These are phyloP conservation scores for Hylaeus volcanicus DNA, from an alignment of 1,140 invertebrate genomes.

Conservation along the genomic window DNA sequence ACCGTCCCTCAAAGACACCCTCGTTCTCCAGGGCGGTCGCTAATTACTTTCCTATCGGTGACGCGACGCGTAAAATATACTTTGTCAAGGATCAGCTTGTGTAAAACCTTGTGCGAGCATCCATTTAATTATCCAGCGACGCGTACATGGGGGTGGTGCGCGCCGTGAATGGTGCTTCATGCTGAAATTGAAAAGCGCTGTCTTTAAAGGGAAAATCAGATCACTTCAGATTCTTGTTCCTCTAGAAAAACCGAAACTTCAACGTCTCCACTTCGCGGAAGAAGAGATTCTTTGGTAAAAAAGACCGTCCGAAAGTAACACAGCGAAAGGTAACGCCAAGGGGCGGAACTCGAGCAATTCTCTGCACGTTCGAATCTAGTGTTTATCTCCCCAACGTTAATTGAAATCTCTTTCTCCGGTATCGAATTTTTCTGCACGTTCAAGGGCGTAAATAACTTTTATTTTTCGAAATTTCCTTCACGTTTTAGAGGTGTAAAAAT, in stretches of 20 bases:
- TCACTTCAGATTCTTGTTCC: not conserved
- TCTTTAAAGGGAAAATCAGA: not conserved
- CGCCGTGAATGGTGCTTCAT: not conserved
- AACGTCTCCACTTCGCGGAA: no score
- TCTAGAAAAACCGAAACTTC: no score
- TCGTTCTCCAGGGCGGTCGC: constrained; percentile 14
- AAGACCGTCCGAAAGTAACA: no score
- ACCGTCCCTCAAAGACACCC: constrained; percentile 39
- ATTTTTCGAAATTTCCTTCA: no score
- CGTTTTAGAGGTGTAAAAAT: no score
- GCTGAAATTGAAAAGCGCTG: constrained; percentile 23
- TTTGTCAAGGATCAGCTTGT: constrained; percentile 34
- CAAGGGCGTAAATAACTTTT: not conserved
- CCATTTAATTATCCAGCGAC: constrained; percentile 49
- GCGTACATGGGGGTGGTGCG: not conserved
- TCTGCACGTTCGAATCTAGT: no score
- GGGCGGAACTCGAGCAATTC: no score
- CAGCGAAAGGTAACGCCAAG: no score
- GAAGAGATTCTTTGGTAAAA: no score
- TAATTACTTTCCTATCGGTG: constrained; percentile 58
- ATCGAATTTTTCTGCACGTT: not conserved
- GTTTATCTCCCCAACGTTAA: not conserved
- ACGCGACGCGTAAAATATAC: constrained; percentile 44
- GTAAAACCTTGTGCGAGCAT: constrained; percentile 37
- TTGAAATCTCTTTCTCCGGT: not conserved